Conservation (phyloP, 1,140 invertebrate species). For the Tyrophagus putrescentiae region DNA sequence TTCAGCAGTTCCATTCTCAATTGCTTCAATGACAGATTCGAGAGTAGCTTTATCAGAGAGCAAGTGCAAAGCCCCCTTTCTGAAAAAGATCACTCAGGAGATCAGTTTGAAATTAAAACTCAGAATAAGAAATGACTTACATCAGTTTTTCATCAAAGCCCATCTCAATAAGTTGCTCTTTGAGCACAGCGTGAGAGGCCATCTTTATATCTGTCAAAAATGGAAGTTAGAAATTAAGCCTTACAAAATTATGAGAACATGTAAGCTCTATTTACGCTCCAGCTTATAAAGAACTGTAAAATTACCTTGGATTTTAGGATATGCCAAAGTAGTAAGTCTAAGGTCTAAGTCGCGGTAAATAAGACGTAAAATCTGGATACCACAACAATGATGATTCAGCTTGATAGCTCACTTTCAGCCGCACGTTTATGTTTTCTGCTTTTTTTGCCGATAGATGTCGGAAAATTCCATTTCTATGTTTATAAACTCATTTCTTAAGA, state of each 20-base stretch:
- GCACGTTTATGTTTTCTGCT: too few species aligned
- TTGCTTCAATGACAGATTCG: slow-evolving; percentile 18
- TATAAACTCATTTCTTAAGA: not conserved
- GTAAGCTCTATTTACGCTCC: too few species aligned
- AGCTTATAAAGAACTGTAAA: too few species aligned
- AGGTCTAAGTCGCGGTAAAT: too few species aligned
- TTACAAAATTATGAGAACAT: too few species aligned
- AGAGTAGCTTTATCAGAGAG: slow-evolving; percentile 12
- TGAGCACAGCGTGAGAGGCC: slow-evolving; percentile 14
- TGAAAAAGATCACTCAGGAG: not conserved
- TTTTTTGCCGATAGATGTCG: not conserved
- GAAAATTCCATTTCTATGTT: not conserved
- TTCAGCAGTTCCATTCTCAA: slow-evolving; percentile 13
- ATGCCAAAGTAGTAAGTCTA: too few species aligned
- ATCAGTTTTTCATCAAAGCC: slow-evolving; percentile 15
- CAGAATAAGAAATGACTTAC: not conserved
- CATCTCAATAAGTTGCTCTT: slow-evolving; percentile 17
- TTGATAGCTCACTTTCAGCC: too few species aligned
- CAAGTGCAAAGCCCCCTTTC: not conserved
- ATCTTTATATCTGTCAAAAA: slow-evolving; percentile 4
- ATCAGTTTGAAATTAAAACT: not conserved
- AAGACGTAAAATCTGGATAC: too few species aligned
- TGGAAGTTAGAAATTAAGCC: too few species aligned
- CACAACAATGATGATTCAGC: too few species aligned
- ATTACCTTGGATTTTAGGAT: too few species aligned